Percentiles rank a stretch among this genome's conserved stretches.
Conservation (phyloP, 2,888 invertebrate genomes). For the Apamea crenata region DNA sequence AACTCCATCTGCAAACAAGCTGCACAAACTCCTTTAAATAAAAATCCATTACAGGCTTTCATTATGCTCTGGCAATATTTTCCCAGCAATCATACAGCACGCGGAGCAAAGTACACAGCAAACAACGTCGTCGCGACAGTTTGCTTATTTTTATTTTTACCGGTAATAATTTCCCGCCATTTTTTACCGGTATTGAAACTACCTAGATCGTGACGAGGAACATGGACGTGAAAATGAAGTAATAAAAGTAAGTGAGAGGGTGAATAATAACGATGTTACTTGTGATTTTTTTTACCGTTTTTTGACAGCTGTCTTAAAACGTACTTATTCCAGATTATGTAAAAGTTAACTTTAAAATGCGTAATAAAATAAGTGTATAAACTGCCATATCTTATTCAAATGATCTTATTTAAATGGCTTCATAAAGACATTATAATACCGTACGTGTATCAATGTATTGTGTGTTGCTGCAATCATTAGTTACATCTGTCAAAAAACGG, state of each 20-base stretch:
- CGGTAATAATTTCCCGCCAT: constrained; percentile 30
- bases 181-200: constrained; percentile 54
- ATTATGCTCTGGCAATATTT: constrained; percentile 63
- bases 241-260: constrained; percentile 28
- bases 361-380: too few species aligned
- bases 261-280: constrained; percentile 28
- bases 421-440: too few species aligned
- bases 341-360: too few species aligned
- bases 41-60: constrained; percentile 52
- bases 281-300: too few species aligned
- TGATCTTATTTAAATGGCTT: too few species aligned
- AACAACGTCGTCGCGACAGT: constrained; percentile 56
- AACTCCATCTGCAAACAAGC: background rate
- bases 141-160: constrained; percentile 52
- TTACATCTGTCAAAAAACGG: too few species aligned
- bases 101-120: constrained; percentile 47
- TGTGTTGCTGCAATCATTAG: too few species aligned
- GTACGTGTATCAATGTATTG: too few species aligned
- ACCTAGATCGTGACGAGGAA: constrained; percentile 54
- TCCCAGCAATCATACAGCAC: constrained; percentile 52
- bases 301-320: too few species aligned
- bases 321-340: too few species aligned
- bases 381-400: too few species aligned
- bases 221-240: constrained; percentile 52
- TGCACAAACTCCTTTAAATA: constrained; percentile 8